These are phyloP conservation scores for Hippasteria phrygiana DNA, from an alignment of 53 echinoderm and acorn worm species.

Conservation along the genomic window DNA sequence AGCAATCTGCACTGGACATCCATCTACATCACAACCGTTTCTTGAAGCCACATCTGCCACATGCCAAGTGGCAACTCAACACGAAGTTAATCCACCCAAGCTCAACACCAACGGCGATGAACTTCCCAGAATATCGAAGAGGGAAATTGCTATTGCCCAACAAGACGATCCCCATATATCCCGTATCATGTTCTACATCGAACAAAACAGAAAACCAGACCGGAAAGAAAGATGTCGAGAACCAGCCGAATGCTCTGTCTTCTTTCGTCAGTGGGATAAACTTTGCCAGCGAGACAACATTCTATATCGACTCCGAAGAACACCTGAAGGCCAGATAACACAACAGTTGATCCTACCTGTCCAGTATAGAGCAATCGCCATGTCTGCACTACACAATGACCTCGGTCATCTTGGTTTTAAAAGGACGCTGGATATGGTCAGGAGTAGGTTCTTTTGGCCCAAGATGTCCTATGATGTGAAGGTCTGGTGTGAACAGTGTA, in stretches of 20 bases:
- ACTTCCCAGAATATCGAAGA: slow-evolving; percentile 13
- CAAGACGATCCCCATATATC: slow-evolving; percentile 20
- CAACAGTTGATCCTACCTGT: slow-evolving; percentile 24
- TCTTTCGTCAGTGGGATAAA: slow-evolving; percentile 35
- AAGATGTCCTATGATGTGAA: slow-evolving; percentile 46
- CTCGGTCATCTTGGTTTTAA: slow-evolving; percentile 54
- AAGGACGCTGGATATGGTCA: slow-evolving; percentile 45
- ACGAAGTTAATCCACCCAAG: background rate
- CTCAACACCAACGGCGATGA: background rate
- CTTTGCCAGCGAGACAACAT: slow-evolving; percentile 13
- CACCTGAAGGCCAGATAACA: background rate
- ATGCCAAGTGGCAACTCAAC: background rate
- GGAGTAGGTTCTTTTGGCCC: slow-evolving; percentile 60
- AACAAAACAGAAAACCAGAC: slow-evolving; percentile 26
- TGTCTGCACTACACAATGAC: slow-evolving; percentile 55
- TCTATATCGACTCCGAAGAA: slow-evolving; percentile 13
- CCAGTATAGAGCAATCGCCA: slow-evolving; percentile 23
- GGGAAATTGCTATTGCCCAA: slow-evolving; percentile 22
- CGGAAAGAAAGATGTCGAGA: background rate
- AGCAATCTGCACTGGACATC: slow-evolving; percentile 18
- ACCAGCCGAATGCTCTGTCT: slow-evolving; percentile 19
- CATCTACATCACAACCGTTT: slow-evolving; percentile 15
- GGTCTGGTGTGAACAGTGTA: slow-evolving; percentile 53
- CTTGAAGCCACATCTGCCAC: background rate
- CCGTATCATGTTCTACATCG: slow-evolving; percentile 9